Evolutionary conservation across 2,797 vertebrate species (phyloP).

Genomic region (Gambelia wislizenii): DNA sequence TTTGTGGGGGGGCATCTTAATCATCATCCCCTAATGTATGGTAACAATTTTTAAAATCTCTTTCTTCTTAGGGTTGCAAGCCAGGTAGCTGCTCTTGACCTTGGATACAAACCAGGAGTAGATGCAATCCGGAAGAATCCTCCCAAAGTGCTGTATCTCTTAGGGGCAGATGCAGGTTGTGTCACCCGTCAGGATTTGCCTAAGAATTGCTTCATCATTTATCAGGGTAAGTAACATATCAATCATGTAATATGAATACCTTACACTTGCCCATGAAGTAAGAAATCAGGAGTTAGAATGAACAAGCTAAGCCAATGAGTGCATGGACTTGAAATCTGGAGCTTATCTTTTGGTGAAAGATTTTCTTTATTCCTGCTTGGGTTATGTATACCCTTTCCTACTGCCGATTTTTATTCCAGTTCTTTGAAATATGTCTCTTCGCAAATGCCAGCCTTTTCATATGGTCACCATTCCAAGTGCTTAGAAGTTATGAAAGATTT

Average conservation of each 20-base stretch:
- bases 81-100: constrained; percentile 92
- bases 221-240: constrained; percentile 85
- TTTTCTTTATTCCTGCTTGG: not conserved
- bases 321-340: not conserved
- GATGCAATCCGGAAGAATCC: constrained; percentile 86
- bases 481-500: not conserved
- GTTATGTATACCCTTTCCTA: too few species aligned
- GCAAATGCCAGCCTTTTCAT: not conserved
- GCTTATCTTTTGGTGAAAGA: not conserved
- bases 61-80: constrained; percentile 84
- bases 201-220: constrained; percentile 88
- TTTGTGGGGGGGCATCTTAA: not conserved
- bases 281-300: too few species aligned
- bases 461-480: not conserved
- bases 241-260: constrained; percentile 1
- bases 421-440: not conserved
- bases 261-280: not conserved
- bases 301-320: not conserved
- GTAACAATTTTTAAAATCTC: too few species aligned
- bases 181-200: constrained; percentile 92
- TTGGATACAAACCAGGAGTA: constrained; percentile 92
- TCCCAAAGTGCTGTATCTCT: constrained; percentile 88
- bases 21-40: not conserved
- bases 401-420: not conserved
- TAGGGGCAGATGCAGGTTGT: constrained; percentile 92